These are phyloP conservation scores for Osmerus eperlanus DNA, from an alignment of 2,113 vertebrate species.

Conservation along the genomic window DNA sequence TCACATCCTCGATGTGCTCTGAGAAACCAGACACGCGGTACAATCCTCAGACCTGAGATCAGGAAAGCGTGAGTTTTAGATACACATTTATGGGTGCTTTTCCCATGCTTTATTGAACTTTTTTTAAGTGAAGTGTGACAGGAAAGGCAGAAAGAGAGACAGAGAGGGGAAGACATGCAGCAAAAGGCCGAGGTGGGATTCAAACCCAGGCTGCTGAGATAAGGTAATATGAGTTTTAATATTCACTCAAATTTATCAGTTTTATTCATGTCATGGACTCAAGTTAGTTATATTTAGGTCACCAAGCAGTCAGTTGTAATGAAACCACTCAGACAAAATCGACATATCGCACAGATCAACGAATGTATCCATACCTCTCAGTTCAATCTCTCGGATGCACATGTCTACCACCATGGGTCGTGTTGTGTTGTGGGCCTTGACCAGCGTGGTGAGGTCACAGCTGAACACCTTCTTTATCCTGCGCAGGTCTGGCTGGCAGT, in stretches of 20 bases:
- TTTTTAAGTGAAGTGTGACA: too few relatives aligned
- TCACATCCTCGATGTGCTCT: constrained; percentile 94
- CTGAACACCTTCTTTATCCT: constrained; percentile 96
- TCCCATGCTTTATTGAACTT: too few relatives aligned
- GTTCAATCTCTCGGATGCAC: constrained; percentile 94
- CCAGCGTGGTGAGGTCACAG: constrained; percentile 94
- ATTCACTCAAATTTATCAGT: too few relatives aligned
- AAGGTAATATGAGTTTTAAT: too few relatives aligned
- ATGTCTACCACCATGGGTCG: constrained; percentile 97
- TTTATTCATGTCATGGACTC: too few relatives aligned
- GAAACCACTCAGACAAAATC: neutral
- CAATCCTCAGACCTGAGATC: constrained; percentile 85
- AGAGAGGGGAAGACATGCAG: too few relatives aligned
- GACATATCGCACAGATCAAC: neutral
- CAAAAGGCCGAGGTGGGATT: too few relatives aligned
- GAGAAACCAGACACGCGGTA: constrained; percentile 97
- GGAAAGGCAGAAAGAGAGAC: too few relatives aligned
- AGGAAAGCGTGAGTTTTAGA: constrained; percentile 8
- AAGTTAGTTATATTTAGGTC: too few relatives aligned
- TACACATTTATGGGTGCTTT: too few relatives aligned
- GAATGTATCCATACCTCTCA: constrained; percentile 77
- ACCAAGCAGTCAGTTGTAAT: too few relatives aligned
- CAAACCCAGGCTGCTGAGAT: too few relatives aligned
- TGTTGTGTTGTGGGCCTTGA: constrained; percentile 92
- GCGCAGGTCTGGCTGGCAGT: constrained; percentile 96